These are phyloP conservation scores for Sebastes iracundus DNA, from an alignment of 2,797 vertebrate genomes.

Conservation along the genomic window DNA sequence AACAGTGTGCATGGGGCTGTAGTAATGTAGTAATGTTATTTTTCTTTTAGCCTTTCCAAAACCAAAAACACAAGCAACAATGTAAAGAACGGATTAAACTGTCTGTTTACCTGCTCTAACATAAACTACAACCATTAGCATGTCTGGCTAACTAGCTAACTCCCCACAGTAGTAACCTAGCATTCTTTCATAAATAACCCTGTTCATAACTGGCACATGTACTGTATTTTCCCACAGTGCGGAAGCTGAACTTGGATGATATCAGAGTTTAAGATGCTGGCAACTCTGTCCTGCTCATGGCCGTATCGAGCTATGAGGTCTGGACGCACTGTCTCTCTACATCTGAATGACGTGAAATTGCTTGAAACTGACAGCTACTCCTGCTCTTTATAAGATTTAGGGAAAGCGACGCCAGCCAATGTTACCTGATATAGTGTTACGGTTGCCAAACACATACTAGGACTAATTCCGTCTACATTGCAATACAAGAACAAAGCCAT, in stretches of 20 bases:
- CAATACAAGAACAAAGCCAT: not conserved
- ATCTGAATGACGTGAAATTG: too few species aligned
- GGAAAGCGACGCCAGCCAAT: not conserved
- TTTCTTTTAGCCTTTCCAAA: not conserved
- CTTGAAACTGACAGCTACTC: too few species aligned
- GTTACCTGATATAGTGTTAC: not conserved
- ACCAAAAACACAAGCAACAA: not conserved
- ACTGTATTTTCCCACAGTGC: not conserved
- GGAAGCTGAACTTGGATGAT: not conserved
- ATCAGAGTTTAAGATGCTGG: not conserved
- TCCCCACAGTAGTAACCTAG: not conserved
- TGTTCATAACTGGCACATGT: not conserved
- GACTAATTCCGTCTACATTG: not conserved
- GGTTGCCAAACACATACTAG: not conserved
- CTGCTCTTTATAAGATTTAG: not conserved
- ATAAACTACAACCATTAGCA: too few species aligned
- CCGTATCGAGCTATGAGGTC: too few species aligned
- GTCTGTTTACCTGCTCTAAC: accelerated
- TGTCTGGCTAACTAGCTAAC: not conserved
- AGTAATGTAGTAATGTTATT: too few species aligned
- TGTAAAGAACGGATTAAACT: not conserved
- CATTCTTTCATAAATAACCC: not conserved
- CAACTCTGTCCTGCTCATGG: too few species aligned
- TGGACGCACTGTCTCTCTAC: too few species aligned
- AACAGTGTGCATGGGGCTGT: too few species aligned